Evolutionary conservation across 1,140 invertebrate genomes (phyloP).

Genomic region (Dendroctonus ponderosae): DNA sequence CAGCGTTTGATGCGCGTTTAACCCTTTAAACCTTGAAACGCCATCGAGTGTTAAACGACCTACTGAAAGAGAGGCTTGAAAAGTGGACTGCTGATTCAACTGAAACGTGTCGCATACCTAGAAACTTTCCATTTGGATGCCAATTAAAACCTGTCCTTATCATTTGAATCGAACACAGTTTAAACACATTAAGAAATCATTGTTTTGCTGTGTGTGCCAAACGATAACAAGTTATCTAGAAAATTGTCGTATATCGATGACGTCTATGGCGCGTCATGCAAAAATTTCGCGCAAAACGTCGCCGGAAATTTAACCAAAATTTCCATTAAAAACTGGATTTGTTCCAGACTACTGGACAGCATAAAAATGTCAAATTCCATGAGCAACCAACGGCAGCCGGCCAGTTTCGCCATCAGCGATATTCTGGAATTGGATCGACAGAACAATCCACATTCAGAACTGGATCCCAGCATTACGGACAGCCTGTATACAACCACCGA

Average conservation of each 20-base stretch:
- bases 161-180: slow-evolving; percentile 8
- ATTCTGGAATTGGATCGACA: slow-evolving; percentile 59
- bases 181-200: slow-evolving; percentile 15
- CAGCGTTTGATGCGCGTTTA: too few relatives aligned
- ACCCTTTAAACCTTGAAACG: too few relatives aligned
- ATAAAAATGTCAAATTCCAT: slow-evolving; percentile 60
- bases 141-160: slow-evolving; percentile 7
- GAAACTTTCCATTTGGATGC: neutral
- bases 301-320: too few relatives aligned
- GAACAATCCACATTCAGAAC: slow-evolving; percentile 35
- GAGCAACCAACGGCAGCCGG: slow-evolving; percentile 49
- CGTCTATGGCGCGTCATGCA: neutral
- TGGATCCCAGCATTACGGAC: slow-evolving; percentile 39
- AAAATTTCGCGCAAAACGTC: too few relatives aligned
- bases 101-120: too few relatives aligned
- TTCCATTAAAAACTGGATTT: neutral
- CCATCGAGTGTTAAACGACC: too few relatives aligned
- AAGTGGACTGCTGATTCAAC: too few relatives aligned
- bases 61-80: too few relatives aligned
- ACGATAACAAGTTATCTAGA: slow-evolving; percentile 6
- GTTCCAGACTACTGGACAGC: slow-evolving; percentile 62
- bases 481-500: slow-evolving; percentile 37
- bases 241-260: slow-evolving; percentile 3
- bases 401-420: slow-evolving; percentile 64
- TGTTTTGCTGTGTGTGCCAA: slow-evolving; percentile 4